A percentile compares a stretch with the other conserved stretches of the same genome.
Evolutionary conservation across 2,113 vertebrate genomes (phyloP).

Genomic region (Corvus moneduloides): DNA sequence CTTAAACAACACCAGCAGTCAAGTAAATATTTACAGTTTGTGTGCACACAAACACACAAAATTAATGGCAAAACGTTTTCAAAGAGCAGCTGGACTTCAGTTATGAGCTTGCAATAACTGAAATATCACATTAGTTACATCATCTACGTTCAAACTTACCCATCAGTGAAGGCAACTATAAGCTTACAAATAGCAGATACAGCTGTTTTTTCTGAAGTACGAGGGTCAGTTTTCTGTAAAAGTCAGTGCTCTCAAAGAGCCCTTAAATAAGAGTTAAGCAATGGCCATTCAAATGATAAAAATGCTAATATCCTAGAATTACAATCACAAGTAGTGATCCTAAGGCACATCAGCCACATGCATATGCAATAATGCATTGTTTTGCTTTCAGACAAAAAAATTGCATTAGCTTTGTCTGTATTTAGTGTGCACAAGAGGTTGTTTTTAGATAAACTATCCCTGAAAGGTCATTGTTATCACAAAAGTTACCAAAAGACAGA

Average conservation of each 20-base stretch:
- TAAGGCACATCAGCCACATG: constrained; percentile 78
- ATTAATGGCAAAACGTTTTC: constrained; percentile 46
- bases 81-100: constrained; percentile 51
- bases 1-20: constrained; percentile 22
- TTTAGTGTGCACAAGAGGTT: constrained; percentile 49
- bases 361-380: constrained; percentile 39
- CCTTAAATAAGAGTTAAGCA: constrained; percentile 33
- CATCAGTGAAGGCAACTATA: background rate
- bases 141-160: background rate
- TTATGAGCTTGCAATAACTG: constrained; percentile 20
- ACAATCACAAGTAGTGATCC: constrained; percentile 66
- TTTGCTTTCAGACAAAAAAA: constrained; percentile 31
- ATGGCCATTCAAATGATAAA: constrained; percentile 43
- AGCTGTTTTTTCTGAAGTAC: background rate
- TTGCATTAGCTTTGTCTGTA: constrained; percentile 39
- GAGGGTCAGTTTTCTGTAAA: background rate
- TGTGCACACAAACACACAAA: constrained; percentile 4
- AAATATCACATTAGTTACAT: constrained; percentile 26
- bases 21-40: constrained; percentile 57
- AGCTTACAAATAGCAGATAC: constrained; percentile 48
- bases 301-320: constrained; percentile 3
- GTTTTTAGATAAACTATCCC: constrained; percentile 70
- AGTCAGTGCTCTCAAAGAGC: constrained; percentile 36
- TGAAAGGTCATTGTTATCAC: constrained; percentile 73
- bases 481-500: constrained; percentile 73